phyloP scores from a whole-genome alignment of 53 echinoderm and acorn worm genomes.

The Echinometra lucunter region DNA sequence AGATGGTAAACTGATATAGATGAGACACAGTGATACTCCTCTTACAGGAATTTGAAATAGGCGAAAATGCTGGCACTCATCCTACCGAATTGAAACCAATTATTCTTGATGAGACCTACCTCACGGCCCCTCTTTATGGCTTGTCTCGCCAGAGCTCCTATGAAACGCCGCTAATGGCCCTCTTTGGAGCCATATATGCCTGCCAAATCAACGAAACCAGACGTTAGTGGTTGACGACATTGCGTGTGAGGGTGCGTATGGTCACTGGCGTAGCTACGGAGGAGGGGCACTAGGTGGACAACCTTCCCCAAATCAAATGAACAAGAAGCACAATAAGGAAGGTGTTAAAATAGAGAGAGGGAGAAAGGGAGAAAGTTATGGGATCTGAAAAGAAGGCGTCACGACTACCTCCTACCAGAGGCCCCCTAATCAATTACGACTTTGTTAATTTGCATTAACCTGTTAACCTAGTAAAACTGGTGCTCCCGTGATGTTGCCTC shows the following conservation, averaged over 20 bases:
- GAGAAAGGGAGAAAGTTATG: background rate
- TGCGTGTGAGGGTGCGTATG: background rate
- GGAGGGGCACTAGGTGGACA: background rate
- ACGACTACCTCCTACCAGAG: background rate
- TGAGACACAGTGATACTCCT: background rate
- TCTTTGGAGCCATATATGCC: slow-evolving; percentile 35
- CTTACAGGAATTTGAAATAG: background rate
- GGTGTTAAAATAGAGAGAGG: background rate
- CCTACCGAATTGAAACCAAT: slow-evolving; percentile 28
- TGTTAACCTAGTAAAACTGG: background rate
- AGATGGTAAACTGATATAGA: background rate
- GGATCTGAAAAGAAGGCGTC: background rate
- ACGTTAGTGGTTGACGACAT: background rate
- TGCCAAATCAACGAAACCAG: slow-evolving; percentile 29
- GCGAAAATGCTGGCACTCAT: background rate
- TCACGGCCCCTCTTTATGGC: slow-evolving; percentile 2
- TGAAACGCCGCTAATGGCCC: slow-evolving; percentile 64
- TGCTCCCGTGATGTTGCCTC: too few species aligned
- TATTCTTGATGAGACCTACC: slow-evolving; percentile 28
- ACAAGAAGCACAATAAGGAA: background rate
- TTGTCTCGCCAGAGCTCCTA: background rate
- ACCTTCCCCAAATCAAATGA: background rate
- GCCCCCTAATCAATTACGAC: background rate
- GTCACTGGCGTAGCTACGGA: background rate
- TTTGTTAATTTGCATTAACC: background rate